Base-by-base conservation (phyloP, 92 coral and sea anemone genomes). In the Virgularia gustaviana region DNA sequence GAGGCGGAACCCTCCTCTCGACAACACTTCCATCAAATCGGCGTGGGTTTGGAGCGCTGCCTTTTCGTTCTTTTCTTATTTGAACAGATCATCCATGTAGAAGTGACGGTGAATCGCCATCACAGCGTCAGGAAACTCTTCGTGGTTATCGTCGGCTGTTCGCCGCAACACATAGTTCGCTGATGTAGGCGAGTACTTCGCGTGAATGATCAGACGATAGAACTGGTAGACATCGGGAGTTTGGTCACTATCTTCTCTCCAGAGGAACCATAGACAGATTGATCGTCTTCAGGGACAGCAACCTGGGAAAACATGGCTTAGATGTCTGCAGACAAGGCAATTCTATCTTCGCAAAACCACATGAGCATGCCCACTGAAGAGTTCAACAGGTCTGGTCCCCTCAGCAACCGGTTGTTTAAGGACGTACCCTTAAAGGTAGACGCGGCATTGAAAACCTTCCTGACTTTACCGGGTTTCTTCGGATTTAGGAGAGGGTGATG, bases 251-350 rank as follows among this genome's bases (percentile, higher is more conserved):
- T 27, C 29, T 19, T 75, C 44, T 34, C 84, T 77, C 87, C 90
- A 82, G 73, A 85, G 63, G 86, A 86, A 86, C 18, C 87, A 71
- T 10, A 82, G 28, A 83, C 87, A n/a, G n/a, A 27, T 70, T 68
- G 78, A 52, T 70, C 71, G 19, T 70, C 70, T 78, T 78, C 68
- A 16, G 78, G 38, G 71, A 51, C 83, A 57, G 65, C 72, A 42
- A 79, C 80, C 32, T 73, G 72, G 65, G 73, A 81, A 53, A 83
- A 87, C 85, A 87, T 79, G 27, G 88, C 82, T 72, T 87, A 80
- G 25, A 83, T 87, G 85, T 87, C 88, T 24, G 90, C 85, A 43
- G 85, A 57, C 12, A 83, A 30, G 25, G 85, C 85, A 30, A 79
- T 63, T 25, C 67, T 49, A 54, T 80, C 75, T 55, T 83, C 88